These are phyloP conservation scores for Brenthis ino DNA, from an alignment of 2,888 invertebrate genomes.

Conservation along the genomic window DNA sequence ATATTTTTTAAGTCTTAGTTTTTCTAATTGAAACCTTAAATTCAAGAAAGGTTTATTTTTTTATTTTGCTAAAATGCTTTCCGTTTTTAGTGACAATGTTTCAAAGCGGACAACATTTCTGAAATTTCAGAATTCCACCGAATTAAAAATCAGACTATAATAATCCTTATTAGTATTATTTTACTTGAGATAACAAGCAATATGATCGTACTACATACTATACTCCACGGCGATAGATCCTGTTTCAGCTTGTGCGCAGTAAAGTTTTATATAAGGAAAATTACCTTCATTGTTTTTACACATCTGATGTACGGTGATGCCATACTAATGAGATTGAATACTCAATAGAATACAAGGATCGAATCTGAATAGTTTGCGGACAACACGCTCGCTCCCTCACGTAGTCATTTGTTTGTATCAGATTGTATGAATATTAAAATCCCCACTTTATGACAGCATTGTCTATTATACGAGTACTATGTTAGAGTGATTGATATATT, in stretches of 20 bases:
- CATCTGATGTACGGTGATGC: slow-evolving; percentile 29
- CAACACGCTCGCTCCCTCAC: slow-evolving; percentile 32
- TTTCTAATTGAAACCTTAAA: too few relatives aligned
- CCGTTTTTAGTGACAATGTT: too few relatives aligned
- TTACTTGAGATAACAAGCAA: too few relatives aligned
- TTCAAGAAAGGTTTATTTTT: too few relatives aligned
- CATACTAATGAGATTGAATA: slow-evolving; percentile 40
- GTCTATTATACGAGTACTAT: slow-evolving; percentile 4
- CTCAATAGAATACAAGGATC: slow-evolving; percentile 39
- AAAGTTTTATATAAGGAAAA: slow-evolving; percentile 45
- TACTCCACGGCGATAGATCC: slow-evolving; percentile 28
- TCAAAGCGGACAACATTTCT: too few relatives aligned
- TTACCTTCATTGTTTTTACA: slow-evolving; percentile 43
- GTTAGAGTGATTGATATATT: neutral
- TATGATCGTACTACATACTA: too few relatives aligned
- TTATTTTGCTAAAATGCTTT: too few relatives aligned
- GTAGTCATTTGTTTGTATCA: slow-evolving; percentile 30
- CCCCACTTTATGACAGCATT: slow-evolving; percentile 16
- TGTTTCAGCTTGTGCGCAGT: slow-evolving; percentile 27
- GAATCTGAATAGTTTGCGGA: slow-evolving; percentile 34
- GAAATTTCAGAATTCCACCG: too few relatives aligned
- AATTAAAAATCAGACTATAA: too few relatives aligned
- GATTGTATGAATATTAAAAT: slow-evolving; percentile 24
- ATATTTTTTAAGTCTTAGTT: too few relatives aligned
- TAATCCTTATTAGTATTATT: too few relatives aligned